Evolutionary conservation across 2,113 vertebrate genomes (phyloP), one percentile per base, ranked within the genome.

Genomic region (Lepisosteus oculatus): DNA sequence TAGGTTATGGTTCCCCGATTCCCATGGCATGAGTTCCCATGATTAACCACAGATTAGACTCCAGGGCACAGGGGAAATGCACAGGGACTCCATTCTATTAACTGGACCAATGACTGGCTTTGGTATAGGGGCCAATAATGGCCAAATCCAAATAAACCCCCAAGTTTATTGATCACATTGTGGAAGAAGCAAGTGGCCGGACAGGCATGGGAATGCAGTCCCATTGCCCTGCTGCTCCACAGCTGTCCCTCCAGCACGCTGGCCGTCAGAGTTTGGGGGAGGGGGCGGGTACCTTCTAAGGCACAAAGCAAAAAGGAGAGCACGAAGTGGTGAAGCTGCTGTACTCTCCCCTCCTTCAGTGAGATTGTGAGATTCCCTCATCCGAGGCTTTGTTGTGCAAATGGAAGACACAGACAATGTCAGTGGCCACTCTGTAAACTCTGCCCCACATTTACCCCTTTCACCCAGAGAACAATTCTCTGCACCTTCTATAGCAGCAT

Each of bases 81-180:
- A 51, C 47, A 51, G 47, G 47, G 47, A 1, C 5, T 6, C 47
- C 47, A 51, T 51, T 51, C 47, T 51, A 51, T 51, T 51, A 51
- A 9, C 47, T 51, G 47, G 47, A 51, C 47, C 47, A 14, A 41
- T 15, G 56, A 45, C 13, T 9, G 9, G 42, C 8, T 43, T 57
- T 41, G 9, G 68, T 3, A 47, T 15, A 8, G 62, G 42, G 14
- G 17, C 17, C 61, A 15, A 43, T 66, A 65, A 65, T 72, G n/a
- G 65, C 43, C 9, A 14, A 43, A 14, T 6, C 43, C 57, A 29
- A 80, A 77, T 75, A 44, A 57, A 72, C 72, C 76, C 43, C 9
- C 43, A 14, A 59, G 13, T 72, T 72, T 72, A 72, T 66, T 56
- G 71, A 57, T 72, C n/a, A 66, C 51, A 72, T 59, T 72, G 71